Conservation (phyloP, 2,797 vertebrate genomes). For the Notamacropus eugenii region DNA sequence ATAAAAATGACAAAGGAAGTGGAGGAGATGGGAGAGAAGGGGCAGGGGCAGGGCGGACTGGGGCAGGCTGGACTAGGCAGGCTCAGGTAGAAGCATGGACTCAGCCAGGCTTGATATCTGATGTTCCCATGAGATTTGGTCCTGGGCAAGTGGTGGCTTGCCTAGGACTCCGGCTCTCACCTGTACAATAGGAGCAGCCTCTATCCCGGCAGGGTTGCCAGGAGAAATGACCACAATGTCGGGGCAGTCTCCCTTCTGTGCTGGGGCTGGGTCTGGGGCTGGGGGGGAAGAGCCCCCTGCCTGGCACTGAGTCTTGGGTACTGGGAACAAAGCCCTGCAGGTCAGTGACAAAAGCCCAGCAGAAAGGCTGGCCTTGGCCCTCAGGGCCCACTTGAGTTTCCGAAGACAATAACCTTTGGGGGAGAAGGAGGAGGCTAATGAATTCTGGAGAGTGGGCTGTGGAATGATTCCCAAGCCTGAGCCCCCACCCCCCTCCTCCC, state of each 20-base stretch:
- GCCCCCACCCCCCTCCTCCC: background rate
- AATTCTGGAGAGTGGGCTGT: background rate
- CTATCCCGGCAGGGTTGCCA: background rate
- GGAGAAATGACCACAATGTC: background rate
- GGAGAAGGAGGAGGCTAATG: conserved; percentile 63
- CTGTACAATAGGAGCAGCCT: background rate
- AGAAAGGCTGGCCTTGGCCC: background rate
- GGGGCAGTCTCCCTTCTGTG: background rate
- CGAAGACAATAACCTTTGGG: conserved; percentile 19
- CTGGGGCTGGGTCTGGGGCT: background rate
- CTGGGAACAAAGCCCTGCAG: background rate
- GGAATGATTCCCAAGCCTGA: background rate
- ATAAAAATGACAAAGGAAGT: too few species aligned
- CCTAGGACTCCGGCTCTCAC: background rate
- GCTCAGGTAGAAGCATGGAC: too few species aligned
- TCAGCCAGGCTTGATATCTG: too few species aligned
- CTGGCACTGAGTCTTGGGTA: background rate
- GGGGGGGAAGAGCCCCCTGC: background rate
- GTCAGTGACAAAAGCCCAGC: background rate
- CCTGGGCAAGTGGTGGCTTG: too few species aligned
- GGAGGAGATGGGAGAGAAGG: background rate
- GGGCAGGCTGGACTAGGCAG: too few species aligned
- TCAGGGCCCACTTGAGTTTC: background rate
- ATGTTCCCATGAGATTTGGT: too few species aligned
- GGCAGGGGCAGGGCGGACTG: too few species aligned